Percentiles rank a stretch among this genome's conserved stretches.
Conservation (phyloP, 2,113 vertebrate species). For the Salminus brasiliensis region DNA sequence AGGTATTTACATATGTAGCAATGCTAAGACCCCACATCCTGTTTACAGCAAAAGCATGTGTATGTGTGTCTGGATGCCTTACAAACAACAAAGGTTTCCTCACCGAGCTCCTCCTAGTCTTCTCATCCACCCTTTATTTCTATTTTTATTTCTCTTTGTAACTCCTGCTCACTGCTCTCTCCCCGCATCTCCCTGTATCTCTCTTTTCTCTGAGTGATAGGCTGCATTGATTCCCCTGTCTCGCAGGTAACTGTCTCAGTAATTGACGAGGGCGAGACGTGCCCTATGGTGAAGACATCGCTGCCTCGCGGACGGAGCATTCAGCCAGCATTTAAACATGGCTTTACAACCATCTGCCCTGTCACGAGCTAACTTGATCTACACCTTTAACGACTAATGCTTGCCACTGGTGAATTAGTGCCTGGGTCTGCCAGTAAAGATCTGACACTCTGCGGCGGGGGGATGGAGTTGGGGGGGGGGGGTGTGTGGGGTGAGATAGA, state of each 20-base stretch:
- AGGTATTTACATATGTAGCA: too few species aligned
- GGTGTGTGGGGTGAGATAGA: neutral
- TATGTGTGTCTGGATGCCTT: constrained; percentile 21
- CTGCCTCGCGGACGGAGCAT: constrained; percentile 25
- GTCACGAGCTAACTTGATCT: constrained; percentile 37
- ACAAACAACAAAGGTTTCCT: neutral
- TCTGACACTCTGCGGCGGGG: constrained; percentile 52
- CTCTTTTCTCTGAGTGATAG: constrained; percentile 38
- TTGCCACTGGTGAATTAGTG: constrained; percentile 42
- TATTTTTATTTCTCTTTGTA: constrained; percentile 8
- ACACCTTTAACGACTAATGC: constrained; percentile 35
- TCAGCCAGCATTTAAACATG: constrained; percentile 43
- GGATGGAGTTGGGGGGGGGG: constrained; percentile 9
- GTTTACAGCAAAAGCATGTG: constrained; percentile 11
- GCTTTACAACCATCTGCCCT: constrained; percentile 19
- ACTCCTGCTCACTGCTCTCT: constrained; percentile 14
- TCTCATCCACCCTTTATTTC: neutral
- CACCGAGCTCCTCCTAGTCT: constrained; percentile 1
- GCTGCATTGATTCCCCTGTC: constrained; percentile 50
- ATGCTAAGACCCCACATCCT: too few species aligned
- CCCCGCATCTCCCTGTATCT: neutral
- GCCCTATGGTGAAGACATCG: constrained; percentile 28
- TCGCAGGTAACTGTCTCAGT: constrained; percentile 26
- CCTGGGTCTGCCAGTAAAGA: constrained; percentile 7
- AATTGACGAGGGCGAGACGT: constrained; percentile 55